Conservation (phyloP, 2,797 vertebrate genomes). For the Lerista edwardsae region DNA sequence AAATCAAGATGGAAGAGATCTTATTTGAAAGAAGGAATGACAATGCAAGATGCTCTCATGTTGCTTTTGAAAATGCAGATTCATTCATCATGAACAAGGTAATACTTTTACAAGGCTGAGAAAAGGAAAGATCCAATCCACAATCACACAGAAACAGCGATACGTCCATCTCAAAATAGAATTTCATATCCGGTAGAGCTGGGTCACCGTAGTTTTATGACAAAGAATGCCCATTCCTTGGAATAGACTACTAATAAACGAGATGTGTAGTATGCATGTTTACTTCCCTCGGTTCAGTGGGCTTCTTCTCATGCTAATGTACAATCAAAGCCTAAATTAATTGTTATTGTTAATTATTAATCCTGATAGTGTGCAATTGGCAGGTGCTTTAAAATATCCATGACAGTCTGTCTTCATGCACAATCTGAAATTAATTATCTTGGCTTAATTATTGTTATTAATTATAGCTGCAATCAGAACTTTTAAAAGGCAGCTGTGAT, state of each 20-base stretch:
- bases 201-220: not conserved
- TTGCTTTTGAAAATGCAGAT: not conserved
- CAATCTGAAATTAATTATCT: not conserved
- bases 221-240: not conserved
- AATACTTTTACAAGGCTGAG: not conserved
- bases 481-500: not conserved
- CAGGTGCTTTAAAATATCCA: not conserved
- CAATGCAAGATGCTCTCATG: not conserved
- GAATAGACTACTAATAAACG: not conserved
- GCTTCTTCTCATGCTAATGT: too few species aligned
- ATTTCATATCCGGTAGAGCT: not conserved
- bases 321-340: not conserved
- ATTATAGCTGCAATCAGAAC: not conserved
- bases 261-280: not conserved
- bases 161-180: not conserved
- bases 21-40: not conserved
- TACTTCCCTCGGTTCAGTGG: not conserved
- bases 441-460: not conserved
- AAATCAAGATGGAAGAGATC: not conserved
- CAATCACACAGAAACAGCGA: not conserved
- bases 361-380: not conserved
- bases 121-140: not conserved
- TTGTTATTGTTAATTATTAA: not conserved
- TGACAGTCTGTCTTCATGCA: not conserved
- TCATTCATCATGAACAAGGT: not conserved